Evolutionary conservation across 2,888 invertebrate genomes (phyloP), one percentile per base, ranked within the genome.

Genomic region (Aphelenchoides bicaudatus): DNA sequence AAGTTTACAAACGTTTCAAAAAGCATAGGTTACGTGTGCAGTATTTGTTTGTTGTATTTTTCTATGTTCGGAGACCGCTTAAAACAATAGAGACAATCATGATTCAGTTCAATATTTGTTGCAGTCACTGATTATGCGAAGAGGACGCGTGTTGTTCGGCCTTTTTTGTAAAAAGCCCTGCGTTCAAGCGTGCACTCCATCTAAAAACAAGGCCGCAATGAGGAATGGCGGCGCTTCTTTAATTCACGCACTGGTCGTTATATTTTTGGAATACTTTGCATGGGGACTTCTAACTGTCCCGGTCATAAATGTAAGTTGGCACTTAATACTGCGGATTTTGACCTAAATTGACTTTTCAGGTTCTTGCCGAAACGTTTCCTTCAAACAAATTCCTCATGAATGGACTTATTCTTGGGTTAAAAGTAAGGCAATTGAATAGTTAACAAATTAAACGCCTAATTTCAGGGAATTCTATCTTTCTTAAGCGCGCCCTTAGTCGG

Each of bases 351-450:
- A n/a, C 19, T 49, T 79, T 81, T 48, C 78, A 86, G 86, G 90
- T 91, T 75, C 85, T 99, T 70, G 94, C 96, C 82, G 89, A 88
- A 75, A 96, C 96, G 60, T 98, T 98, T 84, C 96, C 96, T 67
- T 89, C 92, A 82, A 94, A 98, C 82, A 98, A 94, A 79, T 96
- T 98, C 83, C 85, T 94, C 61, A 94, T 98, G 92, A 99, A 99
- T 85, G 98, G 98, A 62, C 85, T 98, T 72, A 94, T 99, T 79
- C 91, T 98, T 87, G 96, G 96, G 72, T 90, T 93, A 79, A 93
- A 92, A 85, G 85, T 85, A 75, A 74, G 80, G 62, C 39, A n/a
- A 49, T 29, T 39, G 39, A 46, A 37, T 16, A 13, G 16, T 8
- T 13, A 25, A n/a, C n/a, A n/a, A n/a, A n/a, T 19, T 63, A 4